phyloP scores from a whole-genome alignment of 2,888 invertebrate genomes.

The Syrista parreyssii region DNA sequence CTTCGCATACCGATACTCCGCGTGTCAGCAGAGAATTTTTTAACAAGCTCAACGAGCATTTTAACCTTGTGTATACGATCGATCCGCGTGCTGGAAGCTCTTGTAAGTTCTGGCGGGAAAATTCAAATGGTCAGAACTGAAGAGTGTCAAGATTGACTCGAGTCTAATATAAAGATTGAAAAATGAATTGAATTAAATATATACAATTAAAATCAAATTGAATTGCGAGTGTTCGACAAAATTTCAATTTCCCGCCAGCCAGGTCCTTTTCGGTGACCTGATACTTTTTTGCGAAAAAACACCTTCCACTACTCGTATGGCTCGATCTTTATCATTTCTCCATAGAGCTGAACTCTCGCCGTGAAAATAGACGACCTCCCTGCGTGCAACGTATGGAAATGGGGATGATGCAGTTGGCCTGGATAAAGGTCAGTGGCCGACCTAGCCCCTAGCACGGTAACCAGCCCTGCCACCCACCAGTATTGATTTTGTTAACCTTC shows the following conservation, averaged over 20 bases:
- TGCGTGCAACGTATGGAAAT: constrained; percentile 41
- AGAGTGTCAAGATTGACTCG: not conserved
- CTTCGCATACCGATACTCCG: not conserved
- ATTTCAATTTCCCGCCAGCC: not conserved
- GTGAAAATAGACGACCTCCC: constrained; percentile 47
- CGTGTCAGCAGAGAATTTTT: not conserved
- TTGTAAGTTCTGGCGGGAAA: not conserved
- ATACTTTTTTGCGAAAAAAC: too few relatives aligned
- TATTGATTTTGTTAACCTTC: constrained; percentile 61
- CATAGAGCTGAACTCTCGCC: constrained; percentile 12
- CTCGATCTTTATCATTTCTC: not conserved
- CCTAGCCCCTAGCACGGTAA: constrained; percentile 52
- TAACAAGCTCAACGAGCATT: not conserved
- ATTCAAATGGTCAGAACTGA: not conserved
- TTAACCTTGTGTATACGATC: not conserved
- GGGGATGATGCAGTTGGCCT: constrained; percentile 62
- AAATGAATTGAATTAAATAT: not conserved
- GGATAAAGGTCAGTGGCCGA: constrained; percentile 63
- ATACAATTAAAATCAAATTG: not conserved
- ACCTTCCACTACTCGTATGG: too few relatives aligned
- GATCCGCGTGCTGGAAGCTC: not conserved
- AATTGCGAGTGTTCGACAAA: not conserved
- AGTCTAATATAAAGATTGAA: too few relatives aligned
- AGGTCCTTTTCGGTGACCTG: not conserved
- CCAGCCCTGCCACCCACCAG: constrained; percentile 40